phyloP scores from a whole-genome alignment of 2,888 invertebrate species.

The Cryptocephalus primarius region DNA sequence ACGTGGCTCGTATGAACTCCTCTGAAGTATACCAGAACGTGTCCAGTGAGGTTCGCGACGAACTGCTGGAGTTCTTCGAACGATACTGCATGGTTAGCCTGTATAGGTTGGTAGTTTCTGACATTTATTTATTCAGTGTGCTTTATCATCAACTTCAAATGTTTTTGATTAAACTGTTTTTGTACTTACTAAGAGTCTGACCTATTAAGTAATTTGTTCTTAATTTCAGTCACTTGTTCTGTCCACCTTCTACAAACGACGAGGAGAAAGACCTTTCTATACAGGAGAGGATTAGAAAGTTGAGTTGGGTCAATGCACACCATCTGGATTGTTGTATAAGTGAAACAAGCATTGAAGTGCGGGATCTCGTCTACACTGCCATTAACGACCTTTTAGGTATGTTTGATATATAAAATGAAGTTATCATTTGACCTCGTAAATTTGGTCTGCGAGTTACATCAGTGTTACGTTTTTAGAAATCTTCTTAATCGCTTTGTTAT shows the following conservation, averaged over 20 bases:
- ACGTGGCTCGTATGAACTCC: constrained; percentile 64
- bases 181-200: too few species aligned
- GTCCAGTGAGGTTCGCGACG: constrained; percentile 63
- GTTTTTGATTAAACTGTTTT: too few species aligned
- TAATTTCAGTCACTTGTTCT: constrained; percentile 68
- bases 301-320: constrained; percentile 93
- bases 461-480: too few species aligned
- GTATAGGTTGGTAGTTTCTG: constrained; percentile 53
- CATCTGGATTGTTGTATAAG: constrained; percentile 90
- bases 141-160: neutral
- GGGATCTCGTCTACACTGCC: constrained; percentile 86
- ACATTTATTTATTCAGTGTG: neutral
- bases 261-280: constrained; percentile 89
- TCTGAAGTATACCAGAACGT: constrained; percentile 51
- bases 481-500: too few species aligned
- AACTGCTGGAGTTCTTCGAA: constrained; percentile 85
- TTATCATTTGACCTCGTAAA: neutral
- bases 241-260: constrained; percentile 78
- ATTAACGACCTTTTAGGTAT: constrained; percentile 67
- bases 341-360: constrained; percentile 68
- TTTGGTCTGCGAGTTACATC: too few species aligned
- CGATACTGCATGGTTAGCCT: constrained; percentile 85
- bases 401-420: neutral
- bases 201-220: too few species aligned
- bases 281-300: constrained; percentile 86